These are phyloP conservation scores for Pachliopta kotzebuea DNA, from an alignment of 2,888 invertebrate genomes.

Conservation along the genomic window DNA sequence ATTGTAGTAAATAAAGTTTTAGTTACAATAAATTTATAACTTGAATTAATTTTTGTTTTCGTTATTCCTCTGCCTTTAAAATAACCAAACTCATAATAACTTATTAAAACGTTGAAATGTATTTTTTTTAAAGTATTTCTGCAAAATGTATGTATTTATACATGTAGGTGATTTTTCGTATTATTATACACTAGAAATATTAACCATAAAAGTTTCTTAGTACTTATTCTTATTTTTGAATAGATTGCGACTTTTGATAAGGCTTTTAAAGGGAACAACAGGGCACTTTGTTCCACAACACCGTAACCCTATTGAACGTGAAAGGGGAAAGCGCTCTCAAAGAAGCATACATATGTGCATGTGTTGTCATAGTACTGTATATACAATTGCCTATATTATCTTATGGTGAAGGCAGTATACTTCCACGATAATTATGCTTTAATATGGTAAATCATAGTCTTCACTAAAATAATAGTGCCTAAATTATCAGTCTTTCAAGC, in stretches of 20 bases:
- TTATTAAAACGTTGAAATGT: too few relatives aligned
- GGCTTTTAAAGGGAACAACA: constrained; percentile 22
- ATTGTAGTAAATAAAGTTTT: too few relatives aligned
- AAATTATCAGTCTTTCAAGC: too few relatives aligned
- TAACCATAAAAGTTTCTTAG: not conserved
- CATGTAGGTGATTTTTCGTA: not conserved
- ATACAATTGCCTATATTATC: not conserved
- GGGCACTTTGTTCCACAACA: constrained; percentile 20
- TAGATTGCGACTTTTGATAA: constrained; percentile 17
- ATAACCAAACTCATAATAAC: too few relatives aligned
- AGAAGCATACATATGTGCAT: not conserved
- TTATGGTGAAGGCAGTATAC: not conserved
- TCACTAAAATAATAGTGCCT: not conserved
- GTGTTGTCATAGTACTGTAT: not conserved
- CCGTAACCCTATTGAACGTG: constrained; percentile 20
- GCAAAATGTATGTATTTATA: not conserved
- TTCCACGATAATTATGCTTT: not conserved
- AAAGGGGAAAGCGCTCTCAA: constrained; percentile 3
- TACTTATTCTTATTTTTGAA: not conserved
- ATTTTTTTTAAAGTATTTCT: too few relatives aligned
- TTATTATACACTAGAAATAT: not conserved
- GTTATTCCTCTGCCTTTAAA: too few relatives aligned
- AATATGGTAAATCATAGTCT: not conserved
- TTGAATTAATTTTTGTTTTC: too few relatives aligned
- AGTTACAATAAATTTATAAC: too few relatives aligned